A percentile compares a stretch with the other conserved stretches of the same genome.
Evolutionary conservation across 2,888 invertebrate genomes (phyloP).

Genomic region (Drosophila flavopinicola): DNA sequence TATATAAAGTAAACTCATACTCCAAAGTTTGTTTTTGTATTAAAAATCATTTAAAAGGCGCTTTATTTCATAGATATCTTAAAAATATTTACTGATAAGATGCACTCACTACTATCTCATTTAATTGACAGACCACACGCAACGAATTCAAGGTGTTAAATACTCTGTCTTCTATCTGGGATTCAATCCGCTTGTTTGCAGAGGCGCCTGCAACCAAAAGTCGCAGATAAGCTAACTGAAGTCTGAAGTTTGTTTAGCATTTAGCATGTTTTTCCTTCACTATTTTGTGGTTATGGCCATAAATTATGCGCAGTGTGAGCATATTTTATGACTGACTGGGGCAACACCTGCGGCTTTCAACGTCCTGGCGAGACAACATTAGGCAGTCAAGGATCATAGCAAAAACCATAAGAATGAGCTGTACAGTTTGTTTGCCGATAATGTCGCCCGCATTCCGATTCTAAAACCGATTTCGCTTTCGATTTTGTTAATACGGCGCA

Average conservation of each 20-base stretch:
- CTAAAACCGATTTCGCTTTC: constrained; percentile 19
- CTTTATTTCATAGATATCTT: not conserved
- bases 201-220: constrained; percentile 11
- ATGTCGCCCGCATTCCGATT: constrained; percentile 65
- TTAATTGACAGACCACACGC: constrained; percentile 53
- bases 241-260: constrained; percentile 53
- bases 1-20: too few species aligned
- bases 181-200: constrained; percentile 28
- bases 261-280: constrained; percentile 33
- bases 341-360: constrained; percentile 63
- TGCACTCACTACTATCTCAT: constrained; percentile 6
- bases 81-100: too few species aligned
- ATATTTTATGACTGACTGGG: constrained; percentile 42
- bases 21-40: too few species aligned
- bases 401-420: constrained; percentile 10
- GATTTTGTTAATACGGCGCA: constrained; percentile 61
- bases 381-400: constrained; percentile 67
- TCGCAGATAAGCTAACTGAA: constrained; percentile 55
- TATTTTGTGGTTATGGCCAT: constrained; percentile 50
- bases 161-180: constrained; percentile 28
- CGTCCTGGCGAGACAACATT: constrained; percentile 61
- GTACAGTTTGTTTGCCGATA: constrained; percentile 55
- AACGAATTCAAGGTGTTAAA: constrained; percentile 60
- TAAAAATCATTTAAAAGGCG: too few species aligned
- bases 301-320: constrained; percentile 71